Evolutionary conservation across 1,140 invertebrate species (phyloP), one percentile per base, ranked within the genome.

Genomic region (Drosophila leontia): DNA sequence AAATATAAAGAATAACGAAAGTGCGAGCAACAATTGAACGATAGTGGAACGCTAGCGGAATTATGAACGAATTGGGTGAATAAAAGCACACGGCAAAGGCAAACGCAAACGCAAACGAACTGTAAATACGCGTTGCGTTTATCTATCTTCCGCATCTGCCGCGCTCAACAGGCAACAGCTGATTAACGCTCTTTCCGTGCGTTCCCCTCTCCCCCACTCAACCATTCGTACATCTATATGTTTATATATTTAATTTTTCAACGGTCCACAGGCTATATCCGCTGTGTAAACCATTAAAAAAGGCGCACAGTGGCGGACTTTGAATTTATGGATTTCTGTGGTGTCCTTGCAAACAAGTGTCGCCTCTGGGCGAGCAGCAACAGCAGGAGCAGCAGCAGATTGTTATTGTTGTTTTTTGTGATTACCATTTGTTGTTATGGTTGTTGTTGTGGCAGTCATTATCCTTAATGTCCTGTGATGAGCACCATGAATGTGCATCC

Each of bases 241-340:
- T 60, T 53, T 59, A 11, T 61, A 44, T 62, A 56, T 56, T 56
- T 56, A 56, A 56, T 39, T 56, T 55, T 39, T 5, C 35, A 37
- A 11, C 35, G 35, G 35, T 56, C 37, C 53, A 12, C 53, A 26
- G 53, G 35, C 53, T 13, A 56, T 56, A 26, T 56, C 35, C 53
- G 53, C 13, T 39, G 53, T 26, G 53, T 56, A 56, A 56, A 39
- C 53, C 53, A 56, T 39, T 39, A 56, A 39, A 56, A 59, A 68
- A 58, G 72, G 58, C 69, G 72, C 81, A 70, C 59, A 81, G 78
- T 62, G 58, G 76, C 57, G 67, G 76, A 58, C 83, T 91, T 81
- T 69, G 82, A 83, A 91, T 91, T 91, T 91, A 91, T 91, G 78
- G 87, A 91, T 91, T 91, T 85, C 75, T 88, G 64, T 35, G 62